Conservation (phyloP, 2,888 invertebrate species). For the Phyllotreta striolata region DNA sequence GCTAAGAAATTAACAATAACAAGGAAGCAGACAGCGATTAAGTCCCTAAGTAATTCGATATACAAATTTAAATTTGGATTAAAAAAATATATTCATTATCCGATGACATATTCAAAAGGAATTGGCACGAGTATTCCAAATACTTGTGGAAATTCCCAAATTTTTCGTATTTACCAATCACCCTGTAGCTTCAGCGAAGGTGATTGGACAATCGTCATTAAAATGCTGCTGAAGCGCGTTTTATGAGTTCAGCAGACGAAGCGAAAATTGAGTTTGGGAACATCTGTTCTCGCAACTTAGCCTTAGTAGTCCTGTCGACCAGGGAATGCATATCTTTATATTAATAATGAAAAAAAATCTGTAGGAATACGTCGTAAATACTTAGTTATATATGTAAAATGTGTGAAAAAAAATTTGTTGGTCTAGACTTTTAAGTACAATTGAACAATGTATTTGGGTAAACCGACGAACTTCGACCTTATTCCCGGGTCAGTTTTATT, state of each 20-base stretch:
- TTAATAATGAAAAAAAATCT: slow-evolving; percentile 56
- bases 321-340: slow-evolving; percentile 62
- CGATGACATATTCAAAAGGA: not conserved
- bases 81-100: slow-evolving; percentile 13
- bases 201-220: slow-evolving; percentile 4
- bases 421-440: slow-evolving; percentile 60
- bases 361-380: slow-evolving; percentile 53
- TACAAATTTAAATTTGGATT: not conserved
- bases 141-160: slow-evolving; percentile 14
- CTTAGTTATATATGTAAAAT: slow-evolving; percentile 60
- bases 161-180: slow-evolving; percentile 9
- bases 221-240: slow-evolving; percentile 23
- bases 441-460: slow-evolving; percentile 47
- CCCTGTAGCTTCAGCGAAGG: slow-evolving; percentile 6
- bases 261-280: slow-evolving; percentile 42
- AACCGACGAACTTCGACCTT: slow-evolving; percentile 26
- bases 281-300: slow-evolving; percentile 51
- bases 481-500: slow-evolving; percentile 49
- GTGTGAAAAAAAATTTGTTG: slow-evolving; percentile 59
- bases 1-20: not conserved
- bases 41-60: no score
- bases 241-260: slow-evolving; percentile 14
- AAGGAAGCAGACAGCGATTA: not conserved
- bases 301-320: slow-evolving; percentile 61
- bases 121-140: not conserved